phyloP scores from a whole-genome alignment of 1,140 invertebrate species.

The Euwallacea similis region DNA sequence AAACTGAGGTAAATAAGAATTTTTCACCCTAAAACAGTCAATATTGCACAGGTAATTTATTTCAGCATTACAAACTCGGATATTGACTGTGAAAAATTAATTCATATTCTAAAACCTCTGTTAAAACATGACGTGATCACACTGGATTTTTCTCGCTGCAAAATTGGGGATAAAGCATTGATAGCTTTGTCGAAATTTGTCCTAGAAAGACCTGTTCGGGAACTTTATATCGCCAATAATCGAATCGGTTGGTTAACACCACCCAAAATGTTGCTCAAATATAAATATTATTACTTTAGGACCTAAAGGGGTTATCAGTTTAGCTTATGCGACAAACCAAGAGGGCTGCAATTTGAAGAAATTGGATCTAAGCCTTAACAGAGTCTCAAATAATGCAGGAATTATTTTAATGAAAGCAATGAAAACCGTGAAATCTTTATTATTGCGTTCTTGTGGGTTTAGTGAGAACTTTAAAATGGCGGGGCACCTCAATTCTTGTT shows the following conservation, averaged over 20 bases:
- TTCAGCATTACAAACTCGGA: conserved; percentile 35
- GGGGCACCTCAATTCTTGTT: neutral
- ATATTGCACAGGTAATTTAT: neutral
- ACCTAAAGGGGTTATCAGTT: conserved; percentile 20
- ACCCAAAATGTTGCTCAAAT: neutral
- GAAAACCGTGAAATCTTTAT: conserved; percentile 9
- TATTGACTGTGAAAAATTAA: conserved; percentile 33
- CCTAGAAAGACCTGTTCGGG: conserved; percentile 10
- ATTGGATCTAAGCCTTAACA: conserved; percentile 28
- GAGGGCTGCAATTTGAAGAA: conserved; percentile 4
- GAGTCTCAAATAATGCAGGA: conserved; percentile 14
- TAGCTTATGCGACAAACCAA: conserved; percentile 24
- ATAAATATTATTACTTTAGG: conserved; percentile 15
- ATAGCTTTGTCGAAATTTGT: conserved; percentile 23
- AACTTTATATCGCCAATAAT: conserved; percentile 28
- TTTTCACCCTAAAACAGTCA: too few relatives aligned
- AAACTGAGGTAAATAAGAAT: conserved; percentile 49
- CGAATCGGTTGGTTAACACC: conserved; percentile 23
- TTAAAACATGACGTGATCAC: conserved; percentile 24
- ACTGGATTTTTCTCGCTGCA: conserved; percentile 33
- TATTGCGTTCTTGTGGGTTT: conserved; percentile 21
- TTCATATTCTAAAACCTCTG: conserved; percentile 24
- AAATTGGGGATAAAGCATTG: conserved; percentile 28
- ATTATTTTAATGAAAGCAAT: conserved; percentile 19
- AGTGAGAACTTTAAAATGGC: conserved; percentile 16